Percentiles rank a stretch among this genome's conserved stretches.
Evolutionary conservation across 2,888 invertebrate genomes (phyloP).

Genomic region (Oscheius myriophilus): DNA sequence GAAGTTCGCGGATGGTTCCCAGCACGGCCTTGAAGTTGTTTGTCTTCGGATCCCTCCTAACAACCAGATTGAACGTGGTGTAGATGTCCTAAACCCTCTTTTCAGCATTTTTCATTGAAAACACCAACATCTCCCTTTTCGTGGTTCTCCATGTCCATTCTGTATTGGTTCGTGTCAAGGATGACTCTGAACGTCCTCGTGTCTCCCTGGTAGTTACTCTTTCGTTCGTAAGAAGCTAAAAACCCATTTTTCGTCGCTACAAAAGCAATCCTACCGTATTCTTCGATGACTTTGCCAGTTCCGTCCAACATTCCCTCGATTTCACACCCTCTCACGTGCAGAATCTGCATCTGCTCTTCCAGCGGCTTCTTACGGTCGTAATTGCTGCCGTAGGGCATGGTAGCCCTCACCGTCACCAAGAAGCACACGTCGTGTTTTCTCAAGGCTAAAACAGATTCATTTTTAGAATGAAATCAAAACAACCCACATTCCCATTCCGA

Average conservation of each 20-base stretch:
- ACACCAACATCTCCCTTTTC: slow-evolving; percentile 41
- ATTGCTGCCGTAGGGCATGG: slow-evolving; percentile 81
- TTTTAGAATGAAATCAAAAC: neutral
- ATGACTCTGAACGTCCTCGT: slow-evolving; percentile 90
- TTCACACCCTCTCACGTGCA: slow-evolving; percentile 94
- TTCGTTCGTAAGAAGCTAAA: slow-evolving; percentile 38
- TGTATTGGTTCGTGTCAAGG: slow-evolving; percentile 95
- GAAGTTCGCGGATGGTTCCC: slow-evolving; percentile 95
- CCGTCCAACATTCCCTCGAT: slow-evolving; percentile 97
- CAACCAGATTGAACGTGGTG: slow-evolving; percentile 92
- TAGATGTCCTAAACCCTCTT: slow-evolving; percentile 78
- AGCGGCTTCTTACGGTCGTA: slow-evolving; percentile 65
- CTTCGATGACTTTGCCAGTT: slow-evolving; percentile 93
- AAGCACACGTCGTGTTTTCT: slow-evolving; percentile 98
- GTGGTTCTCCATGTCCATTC: slow-evolving; percentile 60
- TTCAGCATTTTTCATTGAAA: no score
- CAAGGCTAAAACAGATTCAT: slow-evolving; percentile 74
- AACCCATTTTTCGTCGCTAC: neutral
- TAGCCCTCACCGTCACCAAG: slow-evolving; percentile 83
- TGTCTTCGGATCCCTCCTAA: slow-evolving; percentile 98
- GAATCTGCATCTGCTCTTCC: slow-evolving; percentile 72
- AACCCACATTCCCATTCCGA: slow-evolving; percentile 87
- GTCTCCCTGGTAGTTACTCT: slow-evolving; percentile 87
- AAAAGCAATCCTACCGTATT: slow-evolving; percentile 73
- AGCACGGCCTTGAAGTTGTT: slow-evolving; percentile 99